phyloP scores from a whole-genome alignment of 2,797 vertebrate species.

The Yasuhikotakia modesta region DNA sequence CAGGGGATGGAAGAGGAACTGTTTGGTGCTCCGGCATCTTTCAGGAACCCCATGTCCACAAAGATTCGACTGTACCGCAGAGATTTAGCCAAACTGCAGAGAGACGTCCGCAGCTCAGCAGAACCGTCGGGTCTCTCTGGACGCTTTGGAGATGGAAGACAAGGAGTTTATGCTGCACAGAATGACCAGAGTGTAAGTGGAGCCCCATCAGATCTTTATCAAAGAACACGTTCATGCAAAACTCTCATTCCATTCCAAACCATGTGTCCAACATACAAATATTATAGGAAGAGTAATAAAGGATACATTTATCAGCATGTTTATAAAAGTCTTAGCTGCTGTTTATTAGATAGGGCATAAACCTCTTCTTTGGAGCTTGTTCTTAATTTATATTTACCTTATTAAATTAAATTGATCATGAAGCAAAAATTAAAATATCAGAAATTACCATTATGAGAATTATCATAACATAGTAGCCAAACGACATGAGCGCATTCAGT shows the following conservation, averaged over 20 bases:
- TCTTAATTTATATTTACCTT: too few relatives aligned
- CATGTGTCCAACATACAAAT: background rate
- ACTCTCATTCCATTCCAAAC: background rate
- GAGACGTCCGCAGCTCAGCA: constrained; percentile 82
- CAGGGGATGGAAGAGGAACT: constrained; percentile 94
- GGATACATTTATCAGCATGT: too few relatives aligned
- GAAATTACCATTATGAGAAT: too few relatives aligned
- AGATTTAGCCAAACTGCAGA: constrained; percentile 88
- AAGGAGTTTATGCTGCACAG: constrained; percentile 79
- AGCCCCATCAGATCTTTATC: background rate
- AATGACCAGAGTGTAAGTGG: constrained; percentile 89
- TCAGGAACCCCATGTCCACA: constrained; percentile 86
- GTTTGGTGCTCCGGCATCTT: constrained; percentile 82
- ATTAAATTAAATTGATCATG: too few relatives aligned
- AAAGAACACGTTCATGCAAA: too few relatives aligned
- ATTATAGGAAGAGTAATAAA: too few relatives aligned
- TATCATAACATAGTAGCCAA: too few relatives aligned
- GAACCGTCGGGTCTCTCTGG: constrained; percentile 70
- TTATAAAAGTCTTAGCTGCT: too few relatives aligned
- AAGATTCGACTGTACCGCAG: constrained; percentile 86
- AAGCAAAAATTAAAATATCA: too few relatives aligned
- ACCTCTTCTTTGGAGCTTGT: too few relatives aligned
- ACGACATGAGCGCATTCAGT: too few relatives aligned
- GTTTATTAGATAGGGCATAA: too few relatives aligned
- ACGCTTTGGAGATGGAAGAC: constrained; percentile 71